These are phyloP conservation scores for Rhinella marina DNA, from an alignment of 2,797 vertebrate genomes.

Conservation along the genomic window DNA sequence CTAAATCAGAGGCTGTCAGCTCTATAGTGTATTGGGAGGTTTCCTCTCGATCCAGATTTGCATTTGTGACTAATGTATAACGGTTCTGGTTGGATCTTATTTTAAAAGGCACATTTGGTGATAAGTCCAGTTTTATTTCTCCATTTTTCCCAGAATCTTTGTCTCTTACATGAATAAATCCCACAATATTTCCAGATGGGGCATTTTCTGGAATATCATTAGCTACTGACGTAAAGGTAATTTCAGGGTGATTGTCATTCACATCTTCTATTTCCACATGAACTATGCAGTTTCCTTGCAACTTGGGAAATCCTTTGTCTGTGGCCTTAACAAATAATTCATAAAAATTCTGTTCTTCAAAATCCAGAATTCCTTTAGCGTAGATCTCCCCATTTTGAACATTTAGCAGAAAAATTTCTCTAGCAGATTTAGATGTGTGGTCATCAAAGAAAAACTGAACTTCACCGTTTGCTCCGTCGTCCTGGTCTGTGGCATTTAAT, in stretches of 20 bases:
- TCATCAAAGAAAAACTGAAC: conserved; percentile 38
- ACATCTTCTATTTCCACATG: conserved; percentile 86
- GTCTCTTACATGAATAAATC: conserved; percentile 86
- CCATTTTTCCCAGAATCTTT: conserved; percentile 88
- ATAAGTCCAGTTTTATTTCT: conserved; percentile 72
- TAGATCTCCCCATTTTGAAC: conserved; percentile 25
- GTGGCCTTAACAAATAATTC: conserved; percentile 19
- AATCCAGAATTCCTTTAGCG: conserved; percentile 15
- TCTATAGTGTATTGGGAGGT: conserved; percentile 81
- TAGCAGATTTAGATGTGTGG: conserved; percentile 34
- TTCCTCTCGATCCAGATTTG: conserved; percentile 83
- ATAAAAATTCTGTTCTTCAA: conserved; percentile 24
- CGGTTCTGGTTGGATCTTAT: conserved; percentile 68
- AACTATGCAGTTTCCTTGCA: conserved; percentile 92
- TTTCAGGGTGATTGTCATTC: conserved; percentile 91
- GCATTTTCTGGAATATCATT: conserved; percentile 86
- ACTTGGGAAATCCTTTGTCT: conserved; percentile 65
- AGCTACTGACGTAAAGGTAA: conserved; percentile 83
- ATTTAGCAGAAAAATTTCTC: conserved; percentile 21
- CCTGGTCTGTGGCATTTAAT: conserved; percentile 33
- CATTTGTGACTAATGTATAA: conserved; percentile 69
- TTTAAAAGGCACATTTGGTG: conserved; percentile 54
- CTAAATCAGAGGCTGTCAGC: conserved; percentile 84
- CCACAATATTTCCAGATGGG: conserved; percentile 83
- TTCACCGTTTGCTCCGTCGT: conserved; percentile 42